These are phyloP conservation scores for Tretioscincus oriximinensis DNA, from an alignment of 2,113 vertebrate species.

Conservation along the genomic window DNA sequence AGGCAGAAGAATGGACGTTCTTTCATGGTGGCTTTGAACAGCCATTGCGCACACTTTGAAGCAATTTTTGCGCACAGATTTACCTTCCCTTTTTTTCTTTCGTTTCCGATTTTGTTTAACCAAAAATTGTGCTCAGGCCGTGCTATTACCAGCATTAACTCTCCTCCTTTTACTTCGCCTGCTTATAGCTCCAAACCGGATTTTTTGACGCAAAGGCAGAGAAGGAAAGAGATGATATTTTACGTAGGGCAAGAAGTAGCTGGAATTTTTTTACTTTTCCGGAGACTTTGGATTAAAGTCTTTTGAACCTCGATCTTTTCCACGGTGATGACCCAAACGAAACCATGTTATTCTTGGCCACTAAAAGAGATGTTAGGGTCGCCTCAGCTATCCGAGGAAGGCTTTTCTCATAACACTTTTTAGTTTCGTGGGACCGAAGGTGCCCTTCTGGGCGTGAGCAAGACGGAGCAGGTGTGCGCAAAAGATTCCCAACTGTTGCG, in stretches of 20 bases:
- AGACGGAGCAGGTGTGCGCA: background rate
- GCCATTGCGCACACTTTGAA: conserved; percentile 52
- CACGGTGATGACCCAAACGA: background rate
- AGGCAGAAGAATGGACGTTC: background rate
- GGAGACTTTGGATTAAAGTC: background rate
- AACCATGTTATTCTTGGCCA: background rate
- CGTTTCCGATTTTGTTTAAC: background rate
- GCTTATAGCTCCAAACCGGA: background rate
- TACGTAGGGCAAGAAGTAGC: too few species aligned
- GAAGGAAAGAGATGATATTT: background rate
- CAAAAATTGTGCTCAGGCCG: background rate
- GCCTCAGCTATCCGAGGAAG: background rate
- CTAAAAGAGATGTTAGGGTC: too few species aligned
- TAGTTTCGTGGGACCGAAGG: background rate
- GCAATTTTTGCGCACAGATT: conserved; percentile 68
- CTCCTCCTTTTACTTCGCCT: too few species aligned
- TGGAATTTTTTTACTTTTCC: background rate
- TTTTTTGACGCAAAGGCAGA: background rate
- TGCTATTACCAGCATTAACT: background rate
- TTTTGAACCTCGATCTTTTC: background rate
- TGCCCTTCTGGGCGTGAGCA: background rate
- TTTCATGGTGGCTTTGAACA: background rate
- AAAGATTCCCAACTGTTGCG: background rate
- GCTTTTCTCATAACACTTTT: too few species aligned
- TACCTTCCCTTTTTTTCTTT: background rate